Base-by-base conservation (phyloP, 2,797 vertebrate genomes). In the Gobio occitaniae region DNA sequence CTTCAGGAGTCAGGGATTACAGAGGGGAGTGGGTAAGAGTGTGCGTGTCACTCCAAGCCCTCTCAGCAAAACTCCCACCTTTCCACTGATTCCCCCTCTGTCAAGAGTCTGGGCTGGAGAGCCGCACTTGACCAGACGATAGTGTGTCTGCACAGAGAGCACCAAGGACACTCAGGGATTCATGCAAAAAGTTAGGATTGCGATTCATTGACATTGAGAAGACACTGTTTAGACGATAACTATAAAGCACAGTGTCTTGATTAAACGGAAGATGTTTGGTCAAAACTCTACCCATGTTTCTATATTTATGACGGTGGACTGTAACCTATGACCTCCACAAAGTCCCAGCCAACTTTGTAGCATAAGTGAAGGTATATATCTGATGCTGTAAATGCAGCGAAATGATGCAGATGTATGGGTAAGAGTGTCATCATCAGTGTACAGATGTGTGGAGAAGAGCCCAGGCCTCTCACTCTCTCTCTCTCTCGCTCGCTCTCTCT, bases 1-100 rank as follows among this genome's bases (percentile, higher is more conserved):
- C 95, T 95, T 94, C 90, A 93, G 92, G 75, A 86, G 91, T 90
- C 86, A 83, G 92, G 94, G 93, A 95, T 95, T 95, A 95, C 92
- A 92, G 89, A 84, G 84, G n/a, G 29, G 88, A 86, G 81, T 77
- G 87, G 84, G 90, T 89, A 89, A 86, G 82, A 61, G 66, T 86
- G 83, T 61, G 38, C 70, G 54, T 88, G 86, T 86, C 82, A 87
- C 88, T 87, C 41, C 89, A 88, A 83, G 88, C 88, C 82, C 74
- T 74, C 84, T 77, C 82, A 90, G 91, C 88, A 89, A 75, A 86
- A 85, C 90, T 81, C 81, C 56, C 86, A 87, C 86, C 80, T 86
- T 84, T 86, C 65, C 86, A 50, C 89, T 90, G 91, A 94, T 93
- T 93, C 91, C 85, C 87, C 84, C 82, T 90, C 86, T 82, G 87